Evolutionary conservation across 2,888 invertebrate species (phyloP), one percentile per base, ranked within the genome.

Genomic region (Epistrophe eligans): DNA sequence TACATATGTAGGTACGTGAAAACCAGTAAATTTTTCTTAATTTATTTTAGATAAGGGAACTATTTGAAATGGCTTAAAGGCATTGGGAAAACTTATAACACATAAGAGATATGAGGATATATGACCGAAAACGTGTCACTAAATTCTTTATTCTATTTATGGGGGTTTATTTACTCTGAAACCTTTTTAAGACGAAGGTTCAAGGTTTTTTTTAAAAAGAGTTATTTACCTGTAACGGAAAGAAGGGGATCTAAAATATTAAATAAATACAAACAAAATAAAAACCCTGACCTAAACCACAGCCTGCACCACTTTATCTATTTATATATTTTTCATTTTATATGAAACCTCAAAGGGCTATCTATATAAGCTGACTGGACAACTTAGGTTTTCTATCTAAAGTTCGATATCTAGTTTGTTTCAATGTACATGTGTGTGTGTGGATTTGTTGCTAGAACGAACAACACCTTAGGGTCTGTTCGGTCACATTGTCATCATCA

Each of bases 401-500:
- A 28, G 48, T 72, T 72, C 72, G 64, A 79, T 66, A 73, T 66
- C 72, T 57, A 60, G 60, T 50, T 60, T 67, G 8, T 38, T 50
- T 40, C 38, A 28, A 4, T 35, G 11, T 35, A 9, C 9, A 2
- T 35, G 15, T 13, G 5, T 43, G 6, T 43, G 43, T 19, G 13
- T 4, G 28, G 28, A 9, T 50, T 15, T 40, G 28, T 76, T 35
- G 64, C 32, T 13, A 71, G 60, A 70, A 70, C 15, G 52, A 62
- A 77, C 58, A 77, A 52, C 76, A 66, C 55, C 17, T 15, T n/a
- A n/a, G n/a, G 55, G 64, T 66, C 17, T 19, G 11, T 28, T 57
- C n/a, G 67, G 67, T 77, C 35, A 60, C 50, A 67, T 77, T 77
- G 77, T 67, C 73, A 60, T 48, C 66, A 48, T 50, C 48, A 62